Conservation (phyloP, 2,113 vertebrate genomes). For the Lota lota region DNA sequence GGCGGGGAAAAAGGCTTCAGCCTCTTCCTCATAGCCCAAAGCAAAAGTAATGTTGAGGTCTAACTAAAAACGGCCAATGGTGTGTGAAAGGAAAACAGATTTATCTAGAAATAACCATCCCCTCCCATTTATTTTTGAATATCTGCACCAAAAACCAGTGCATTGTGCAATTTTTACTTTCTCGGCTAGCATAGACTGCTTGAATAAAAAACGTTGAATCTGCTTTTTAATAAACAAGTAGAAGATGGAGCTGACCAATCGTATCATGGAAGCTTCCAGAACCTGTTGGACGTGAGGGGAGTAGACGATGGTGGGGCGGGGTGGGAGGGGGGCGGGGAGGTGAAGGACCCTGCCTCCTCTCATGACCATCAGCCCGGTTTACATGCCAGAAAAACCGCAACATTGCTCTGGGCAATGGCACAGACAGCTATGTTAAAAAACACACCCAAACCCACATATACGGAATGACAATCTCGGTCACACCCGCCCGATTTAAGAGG, state of each 20-base stretch:
- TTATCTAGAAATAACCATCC: not conserved
- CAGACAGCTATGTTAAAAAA: not conserved
- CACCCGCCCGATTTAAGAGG: slow-evolving; percentile 29
- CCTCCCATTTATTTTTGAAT: no score
- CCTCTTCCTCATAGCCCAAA: no score
- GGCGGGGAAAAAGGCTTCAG: no score
- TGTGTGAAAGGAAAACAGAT: not conserved
- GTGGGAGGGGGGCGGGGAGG: not conserved
- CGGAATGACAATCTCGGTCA: slow-evolving; percentile 24
- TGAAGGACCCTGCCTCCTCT: slow-evolving; percentile 17
- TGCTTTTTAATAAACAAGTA: not conserved
- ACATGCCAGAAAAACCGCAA: slow-evolving; percentile 1
- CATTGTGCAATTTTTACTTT: no score
- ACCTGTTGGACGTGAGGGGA: not conserved
- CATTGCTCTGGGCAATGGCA: not conserved
- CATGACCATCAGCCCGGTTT: slow-evolving; percentile 33
- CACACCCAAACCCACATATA: not conserved
- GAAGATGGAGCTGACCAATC: not conserved
- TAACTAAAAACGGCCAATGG: not conserved
- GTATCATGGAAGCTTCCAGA: slow-evolving; percentile 1
- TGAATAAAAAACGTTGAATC: no score
- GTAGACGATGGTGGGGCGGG: slow-evolving; percentile 13
- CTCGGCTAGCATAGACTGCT: no score
- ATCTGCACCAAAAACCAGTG: no score
- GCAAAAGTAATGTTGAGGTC: no score